Percentiles rank a stretch among this genome's conserved stretches.
Evolutionary conservation across 23 tunicate genomes (phyloP).

Genomic region (Phallusia fumigata): DNA sequence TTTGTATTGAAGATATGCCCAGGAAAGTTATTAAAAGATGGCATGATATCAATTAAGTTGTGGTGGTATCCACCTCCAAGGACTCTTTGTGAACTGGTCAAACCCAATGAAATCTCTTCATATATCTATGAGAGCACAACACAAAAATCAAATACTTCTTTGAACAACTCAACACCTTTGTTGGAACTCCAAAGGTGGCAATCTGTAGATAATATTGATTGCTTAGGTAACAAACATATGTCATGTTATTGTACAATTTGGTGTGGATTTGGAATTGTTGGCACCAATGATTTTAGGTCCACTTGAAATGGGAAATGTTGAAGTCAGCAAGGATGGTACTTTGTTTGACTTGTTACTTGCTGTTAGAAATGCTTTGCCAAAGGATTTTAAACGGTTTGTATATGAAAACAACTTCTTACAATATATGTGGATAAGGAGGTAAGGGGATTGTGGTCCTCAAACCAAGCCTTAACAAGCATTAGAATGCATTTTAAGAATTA

Average conservation of each 20-base stretch:
- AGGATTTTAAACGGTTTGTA: background rate
- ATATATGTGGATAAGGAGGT: no score
- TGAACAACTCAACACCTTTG: background rate
- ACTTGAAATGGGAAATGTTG: background rate
- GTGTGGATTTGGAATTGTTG: no score
- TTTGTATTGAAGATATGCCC: background rate
- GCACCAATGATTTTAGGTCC: background rate
- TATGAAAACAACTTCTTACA: no score
- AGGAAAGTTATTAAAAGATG: background rate
- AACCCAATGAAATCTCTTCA: background rate
- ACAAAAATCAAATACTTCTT: background rate
- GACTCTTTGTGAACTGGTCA: background rate
- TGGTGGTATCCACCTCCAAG: background rate
- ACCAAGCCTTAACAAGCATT: no score
- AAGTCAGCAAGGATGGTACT: background rate
- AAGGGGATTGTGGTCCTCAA: no score
- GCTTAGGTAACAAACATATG: background rate
- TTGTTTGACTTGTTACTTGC: background rate
- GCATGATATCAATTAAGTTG: background rate
- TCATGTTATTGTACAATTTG: background rate
- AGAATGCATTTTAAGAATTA: no score
- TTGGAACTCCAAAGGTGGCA: background rate
- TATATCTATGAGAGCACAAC: background rate
- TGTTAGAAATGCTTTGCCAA: background rate
- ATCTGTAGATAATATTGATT: background rate